Percentiles rank a stretch among this genome's conserved stretches.
Conservation (phyloP, 2,113 vertebrate species). For the Narcine bancroftii region DNA sequence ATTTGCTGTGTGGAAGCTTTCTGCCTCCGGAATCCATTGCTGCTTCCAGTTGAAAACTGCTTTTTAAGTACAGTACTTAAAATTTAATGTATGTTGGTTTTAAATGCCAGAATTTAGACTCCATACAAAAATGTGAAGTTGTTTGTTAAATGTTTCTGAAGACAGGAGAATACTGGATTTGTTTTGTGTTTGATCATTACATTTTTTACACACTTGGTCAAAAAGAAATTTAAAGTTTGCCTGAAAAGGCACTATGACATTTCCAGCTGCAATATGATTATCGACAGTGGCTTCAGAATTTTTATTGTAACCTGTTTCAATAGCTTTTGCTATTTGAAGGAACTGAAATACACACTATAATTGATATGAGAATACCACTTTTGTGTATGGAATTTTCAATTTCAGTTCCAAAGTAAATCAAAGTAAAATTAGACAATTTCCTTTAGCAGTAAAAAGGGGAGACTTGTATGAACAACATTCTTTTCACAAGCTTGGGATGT, state of each 20-base stretch:
- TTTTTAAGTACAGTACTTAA: neutral
- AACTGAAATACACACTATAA: neutral
- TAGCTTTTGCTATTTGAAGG: neutral
- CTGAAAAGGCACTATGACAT: too few species aligned
- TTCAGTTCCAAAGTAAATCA: neutral
- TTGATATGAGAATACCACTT: neutral
- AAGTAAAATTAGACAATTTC: neutral
- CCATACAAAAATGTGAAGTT: neutral
- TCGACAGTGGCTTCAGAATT: neutral
- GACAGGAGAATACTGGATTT: neutral
- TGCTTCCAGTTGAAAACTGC: neutral
- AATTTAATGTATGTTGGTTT: too few species aligned
- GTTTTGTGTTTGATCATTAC: neutral
- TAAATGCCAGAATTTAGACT: neutral
- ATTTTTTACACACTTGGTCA: neutral
- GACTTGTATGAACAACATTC: too few species aligned
- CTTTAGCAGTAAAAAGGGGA: neutral
- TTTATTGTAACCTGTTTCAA: neutral
- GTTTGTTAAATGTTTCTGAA: neutral
- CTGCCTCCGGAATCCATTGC: neutral
- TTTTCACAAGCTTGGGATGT: too few species aligned
- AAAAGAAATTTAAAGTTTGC: neutral
- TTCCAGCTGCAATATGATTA: neutral
- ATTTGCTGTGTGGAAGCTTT: neutral
- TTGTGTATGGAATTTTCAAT: neutral